Evolutionary conservation across 2,113 vertebrate species (phyloP), one percentile per base, ranked within the genome.

Genomic region (Aphelocoma coerulescens): DNA sequence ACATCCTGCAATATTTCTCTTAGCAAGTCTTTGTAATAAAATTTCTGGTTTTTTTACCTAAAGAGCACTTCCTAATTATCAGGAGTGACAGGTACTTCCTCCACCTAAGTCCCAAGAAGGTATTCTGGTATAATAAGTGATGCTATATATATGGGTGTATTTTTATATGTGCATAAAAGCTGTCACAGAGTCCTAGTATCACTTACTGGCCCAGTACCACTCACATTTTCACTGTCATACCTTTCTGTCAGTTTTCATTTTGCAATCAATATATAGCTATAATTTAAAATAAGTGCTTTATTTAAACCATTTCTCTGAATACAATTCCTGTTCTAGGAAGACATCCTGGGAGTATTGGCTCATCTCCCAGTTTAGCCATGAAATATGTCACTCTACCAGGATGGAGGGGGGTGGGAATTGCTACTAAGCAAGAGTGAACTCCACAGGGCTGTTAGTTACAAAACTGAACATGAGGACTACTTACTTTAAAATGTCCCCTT

Each of bases 161-260:
- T 66, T 94, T 80, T 51, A 67, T 43, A 24, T 11, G 52, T 27
- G 21, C 43, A 71, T 59, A 71, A 88, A 84, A 91, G 37, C 81
- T 89, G 77, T 87, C 52, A 67, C 32, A 71, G 65, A 78, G 69
- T 33, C 80, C 59, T 54, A 62, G 46, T 10, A 71, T 74, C 65
- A 74, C 24, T 95, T 62, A 74, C 13, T 85, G 75, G 39, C 74
- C 82, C 52, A 48, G 48, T 68, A 90, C 23, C 32, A 49, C 61
- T 79, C 67, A 59, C 21, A 73, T 69, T 93, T 95, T 90, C 76
- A 73, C 80, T 81, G 58, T 68, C 58, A 57, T 41, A 82, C 58
- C 66, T 95, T 87, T 85, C 61, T 79, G 21, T 76, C 62, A 95
- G 58, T 88, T 96, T 93, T 94, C 20, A 3, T 68, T 85, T 95